Percentiles rank a stretch among this genome's conserved stretches.
Conservation (phyloP, 2,888 invertebrate species). For the Trileptium ribeirensis region DNA sequence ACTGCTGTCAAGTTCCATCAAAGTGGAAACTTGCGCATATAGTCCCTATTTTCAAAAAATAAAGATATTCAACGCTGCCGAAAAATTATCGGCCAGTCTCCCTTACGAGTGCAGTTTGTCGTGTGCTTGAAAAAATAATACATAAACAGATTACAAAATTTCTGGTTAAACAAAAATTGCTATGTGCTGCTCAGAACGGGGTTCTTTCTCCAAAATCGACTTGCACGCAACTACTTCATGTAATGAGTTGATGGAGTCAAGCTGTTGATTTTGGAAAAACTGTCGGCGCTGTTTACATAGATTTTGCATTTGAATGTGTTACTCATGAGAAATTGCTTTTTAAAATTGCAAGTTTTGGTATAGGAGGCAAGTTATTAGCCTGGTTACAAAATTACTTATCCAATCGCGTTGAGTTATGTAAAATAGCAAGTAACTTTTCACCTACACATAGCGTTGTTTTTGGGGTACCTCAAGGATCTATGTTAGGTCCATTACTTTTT, state of each 20-base stretch:
- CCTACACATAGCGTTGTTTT: background rate
- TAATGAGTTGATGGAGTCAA: background rate
- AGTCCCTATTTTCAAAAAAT: background rate
- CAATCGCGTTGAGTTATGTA: background rate
- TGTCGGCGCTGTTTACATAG: background rate
- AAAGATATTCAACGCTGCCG: background rate
- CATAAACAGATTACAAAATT: background rate
- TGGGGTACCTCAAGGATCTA: background rate
- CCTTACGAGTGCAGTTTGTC: background rate
- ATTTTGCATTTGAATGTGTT: background rate
- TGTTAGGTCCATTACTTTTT: background rate
- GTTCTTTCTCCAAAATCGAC: background rate
- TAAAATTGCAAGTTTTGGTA: background rate
- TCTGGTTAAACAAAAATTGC: background rate
- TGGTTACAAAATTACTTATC: background rate
- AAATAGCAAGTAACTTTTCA: background rate
- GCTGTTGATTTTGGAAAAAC: background rate
- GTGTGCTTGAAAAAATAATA: background rate
- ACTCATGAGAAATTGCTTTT: background rate
- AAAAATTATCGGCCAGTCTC: background rate
- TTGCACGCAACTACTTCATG: background rate
- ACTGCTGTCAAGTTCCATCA: background rate
- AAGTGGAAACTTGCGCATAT: background rate
- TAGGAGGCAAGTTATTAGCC: background rate
- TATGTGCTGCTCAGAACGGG: background rate